phyloP scores from a whole-genome alignment of 2,113 vertebrate species.

The Bombycilla garrulus region DNA sequence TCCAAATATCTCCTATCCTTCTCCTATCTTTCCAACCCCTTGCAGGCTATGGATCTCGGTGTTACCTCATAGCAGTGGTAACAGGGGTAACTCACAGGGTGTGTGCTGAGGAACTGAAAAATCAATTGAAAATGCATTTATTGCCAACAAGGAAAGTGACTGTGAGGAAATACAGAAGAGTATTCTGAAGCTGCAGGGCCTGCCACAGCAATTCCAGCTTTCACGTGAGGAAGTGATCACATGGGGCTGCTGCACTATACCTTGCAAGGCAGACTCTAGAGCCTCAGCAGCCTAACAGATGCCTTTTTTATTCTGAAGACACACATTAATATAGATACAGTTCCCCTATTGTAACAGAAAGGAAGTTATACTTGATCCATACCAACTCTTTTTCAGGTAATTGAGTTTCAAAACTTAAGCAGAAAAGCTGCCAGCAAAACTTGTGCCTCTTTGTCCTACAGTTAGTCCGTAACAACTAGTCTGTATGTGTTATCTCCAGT shows the following conservation, averaged over 20 bases:
- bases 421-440: not conserved
- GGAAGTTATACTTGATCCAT: not conserved
- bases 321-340: not conserved
- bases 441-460: not conserved
- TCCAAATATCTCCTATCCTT: not conserved
- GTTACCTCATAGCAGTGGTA: not conserved
- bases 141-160: not conserved
- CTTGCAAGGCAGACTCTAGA: not conserved
- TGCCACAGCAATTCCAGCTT: not conserved
- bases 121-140: not conserved
- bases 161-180: not conserved
- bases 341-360: not conserved
- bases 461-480: not conserved
- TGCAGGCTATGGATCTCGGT: rapidly evolving
- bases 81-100: not conserved
- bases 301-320: not conserved
- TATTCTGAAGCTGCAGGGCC: rapidly evolving
- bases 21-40: not conserved
- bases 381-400: not conserved
- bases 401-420: not conserved
- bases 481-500: not conserved
- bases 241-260: not conserved
- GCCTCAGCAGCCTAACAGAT: not conserved
- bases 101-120: not conserved
- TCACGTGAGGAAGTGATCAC: not conserved